These are phyloP conservation scores for Equus przewalskii DNA, from an alignment of 2,113 vertebrate species.

Conservation along the genomic window DNA sequence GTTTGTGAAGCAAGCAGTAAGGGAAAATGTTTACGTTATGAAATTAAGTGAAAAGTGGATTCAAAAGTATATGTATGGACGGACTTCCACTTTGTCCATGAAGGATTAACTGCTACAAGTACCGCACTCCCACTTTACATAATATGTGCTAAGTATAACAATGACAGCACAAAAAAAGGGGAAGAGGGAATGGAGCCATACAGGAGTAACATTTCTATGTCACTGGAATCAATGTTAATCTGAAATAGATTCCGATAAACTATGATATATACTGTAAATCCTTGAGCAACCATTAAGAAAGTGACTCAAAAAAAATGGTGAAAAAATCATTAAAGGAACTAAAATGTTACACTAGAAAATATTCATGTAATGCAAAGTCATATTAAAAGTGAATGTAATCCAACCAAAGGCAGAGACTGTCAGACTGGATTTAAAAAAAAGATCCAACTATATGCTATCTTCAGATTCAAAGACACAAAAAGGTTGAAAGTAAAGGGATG, in stretches of 20 bases:
- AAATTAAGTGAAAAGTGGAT: background rate
- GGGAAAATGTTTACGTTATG: background rate
- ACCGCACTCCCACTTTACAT: background rate
- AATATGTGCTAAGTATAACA: accelerated
- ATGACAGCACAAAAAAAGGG: background rate
- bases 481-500: background rate
- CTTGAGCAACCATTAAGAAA: background rate
- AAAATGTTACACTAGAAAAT: background rate
- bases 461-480: background rate
- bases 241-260: background rate
- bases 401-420: background rate
- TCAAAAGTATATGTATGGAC: background rate
- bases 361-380: background rate
- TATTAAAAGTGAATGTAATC: background rate
- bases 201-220: background rate
- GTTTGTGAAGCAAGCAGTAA: background rate
- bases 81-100: background rate
- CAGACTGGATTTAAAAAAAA: background rate
- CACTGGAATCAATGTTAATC: background rate
- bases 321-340: background rate
- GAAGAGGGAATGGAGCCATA: background rate
- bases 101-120: background rate
- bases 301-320: background rate
- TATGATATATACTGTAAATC: background rate
- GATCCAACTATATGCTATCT: background rate